Conservation (phyloP, 2,888 invertebrate species). For the Timema podura region DNA sequence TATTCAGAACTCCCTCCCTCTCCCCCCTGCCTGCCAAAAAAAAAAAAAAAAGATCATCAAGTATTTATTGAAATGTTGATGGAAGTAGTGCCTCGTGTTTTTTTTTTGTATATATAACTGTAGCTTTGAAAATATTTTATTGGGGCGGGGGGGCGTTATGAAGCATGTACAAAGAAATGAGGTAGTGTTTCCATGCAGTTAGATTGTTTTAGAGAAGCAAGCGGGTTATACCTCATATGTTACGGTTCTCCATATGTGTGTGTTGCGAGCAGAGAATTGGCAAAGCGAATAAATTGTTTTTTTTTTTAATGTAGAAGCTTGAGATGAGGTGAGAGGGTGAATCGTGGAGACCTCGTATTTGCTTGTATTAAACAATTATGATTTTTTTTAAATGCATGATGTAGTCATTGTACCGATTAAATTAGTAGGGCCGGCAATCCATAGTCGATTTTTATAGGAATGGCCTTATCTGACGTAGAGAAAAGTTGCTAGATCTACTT, state of each 20-base stretch:
- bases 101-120: too few species aligned
- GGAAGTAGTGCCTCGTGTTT: background rate
- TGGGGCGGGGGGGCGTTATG: constrained; percentile 25
- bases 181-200: constrained; percentile 28
- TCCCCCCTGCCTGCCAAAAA: background rate
- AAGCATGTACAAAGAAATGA: constrained; percentile 31
- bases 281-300: constrained; percentile 16
- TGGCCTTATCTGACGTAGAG: too few species aligned
- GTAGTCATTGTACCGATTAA: too few species aligned
- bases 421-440: too few species aligned
- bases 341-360: too few species aligned
- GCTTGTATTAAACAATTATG: too few species aligned
- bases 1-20: constrained; percentile 20
- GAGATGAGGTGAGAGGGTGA: too few species aligned
- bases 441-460: too few species aligned
- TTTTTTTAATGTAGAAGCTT: too few species aligned
- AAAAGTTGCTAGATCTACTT: too few species aligned
- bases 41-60: constrained; percentile 25
- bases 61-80: constrained; percentile 29
- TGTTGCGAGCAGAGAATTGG: constrained; percentile 18
- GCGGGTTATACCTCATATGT: constrained; percentile 15
- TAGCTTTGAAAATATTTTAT: constrained; percentile 27
- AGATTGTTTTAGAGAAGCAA: constrained; percentile 26
- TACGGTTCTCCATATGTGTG: constrained; percentile 12
- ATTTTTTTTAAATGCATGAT: too few species aligned